Conservation (phyloP, 92 coral and sea anemone genomes). For the Meandrina meandrites region DNA sequence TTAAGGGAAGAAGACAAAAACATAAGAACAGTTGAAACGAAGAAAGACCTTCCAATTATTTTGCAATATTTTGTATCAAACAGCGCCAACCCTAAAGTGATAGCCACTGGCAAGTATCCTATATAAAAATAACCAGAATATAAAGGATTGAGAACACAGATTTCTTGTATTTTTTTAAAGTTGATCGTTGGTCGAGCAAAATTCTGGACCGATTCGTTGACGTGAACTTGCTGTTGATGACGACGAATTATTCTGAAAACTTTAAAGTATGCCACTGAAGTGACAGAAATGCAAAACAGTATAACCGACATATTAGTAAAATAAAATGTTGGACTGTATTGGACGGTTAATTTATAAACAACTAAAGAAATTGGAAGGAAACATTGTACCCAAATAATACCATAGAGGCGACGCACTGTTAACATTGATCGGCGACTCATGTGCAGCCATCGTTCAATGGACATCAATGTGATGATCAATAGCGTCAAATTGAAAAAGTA, state of each 20-base stretch:
- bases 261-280: conserved; percentile 7
- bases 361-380: background rate
- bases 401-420: background rate
- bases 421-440: background rate
- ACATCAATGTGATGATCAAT: background rate
- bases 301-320: background rate
- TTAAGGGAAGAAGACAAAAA: conserved; percentile 23
- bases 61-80: background rate
- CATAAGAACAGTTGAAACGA: background rate
- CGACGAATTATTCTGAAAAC: conserved; percentile 17
- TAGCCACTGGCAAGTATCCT: conserved; percentile 14
- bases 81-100: background rate
- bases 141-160: conserved; percentile 12
- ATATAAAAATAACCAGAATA: background rate
- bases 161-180: conserved; percentile 22
- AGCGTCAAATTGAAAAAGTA: background rate
- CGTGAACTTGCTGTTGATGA: conserved; percentile 5
- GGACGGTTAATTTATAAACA: background rate
- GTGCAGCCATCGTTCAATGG: conserved; percentile 26
- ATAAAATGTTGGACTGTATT: background rate
- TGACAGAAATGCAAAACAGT: background rate
- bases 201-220: background rate
- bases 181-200: conserved; percentile 5
- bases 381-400: background rate
- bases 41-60: background rate